Percentiles rank a stretch among this genome's conserved stretches.
phyloP scores from a whole-genome alignment of 1,140 invertebrate species.

The Brachionus angularis region DNA sequence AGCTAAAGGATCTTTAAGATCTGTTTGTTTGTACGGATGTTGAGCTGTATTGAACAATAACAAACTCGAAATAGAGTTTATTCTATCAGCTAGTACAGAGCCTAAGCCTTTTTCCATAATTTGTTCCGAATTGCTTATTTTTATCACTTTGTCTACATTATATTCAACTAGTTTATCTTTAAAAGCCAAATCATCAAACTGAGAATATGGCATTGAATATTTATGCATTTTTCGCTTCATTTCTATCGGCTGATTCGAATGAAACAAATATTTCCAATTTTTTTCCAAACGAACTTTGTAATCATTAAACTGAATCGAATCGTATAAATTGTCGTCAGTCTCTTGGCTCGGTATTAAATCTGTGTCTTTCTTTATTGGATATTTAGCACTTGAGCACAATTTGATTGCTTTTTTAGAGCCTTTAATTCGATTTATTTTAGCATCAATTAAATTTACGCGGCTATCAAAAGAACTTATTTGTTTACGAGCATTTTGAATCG shows the following conservation, averaged over 20 bases:
- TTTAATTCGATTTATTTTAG: conserved; percentile 24
- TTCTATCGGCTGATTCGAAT: neutral
- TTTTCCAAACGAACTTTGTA: neutral
- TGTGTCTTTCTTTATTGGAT: neutral
- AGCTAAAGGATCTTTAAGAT: conserved; percentile 18
- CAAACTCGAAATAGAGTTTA: conserved; percentile 23
- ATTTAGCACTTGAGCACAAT: conserved; percentile 26
- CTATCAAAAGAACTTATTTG: conserved; percentile 33
- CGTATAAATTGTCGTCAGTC: conserved; percentile 38
- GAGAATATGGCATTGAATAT: conserved; percentile 30
- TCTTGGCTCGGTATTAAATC: conserved; percentile 24
- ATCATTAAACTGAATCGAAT: neutral
- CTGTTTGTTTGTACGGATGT: conserved; percentile 41
- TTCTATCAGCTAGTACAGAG: conserved; percentile 17
- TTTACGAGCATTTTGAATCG: neutral
- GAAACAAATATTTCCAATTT: conserved; percentile 40
- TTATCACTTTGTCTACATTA: conserved; percentile 9
- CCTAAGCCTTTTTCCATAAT: neutral
- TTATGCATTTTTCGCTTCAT: conserved; percentile 38
- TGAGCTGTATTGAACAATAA: conserved; percentile 34
- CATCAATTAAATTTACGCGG: conserved; percentile 17
- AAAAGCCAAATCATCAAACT: conserved; percentile 28
- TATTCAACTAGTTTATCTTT: conserved; percentile 40
- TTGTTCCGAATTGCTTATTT: neutral
- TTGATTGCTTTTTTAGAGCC: conserved; percentile 40